These are phyloP conservation scores for Eidolon helvum DNA, from an alignment of 2,113 vertebrate genomes.

Conservation along the genomic window DNA sequence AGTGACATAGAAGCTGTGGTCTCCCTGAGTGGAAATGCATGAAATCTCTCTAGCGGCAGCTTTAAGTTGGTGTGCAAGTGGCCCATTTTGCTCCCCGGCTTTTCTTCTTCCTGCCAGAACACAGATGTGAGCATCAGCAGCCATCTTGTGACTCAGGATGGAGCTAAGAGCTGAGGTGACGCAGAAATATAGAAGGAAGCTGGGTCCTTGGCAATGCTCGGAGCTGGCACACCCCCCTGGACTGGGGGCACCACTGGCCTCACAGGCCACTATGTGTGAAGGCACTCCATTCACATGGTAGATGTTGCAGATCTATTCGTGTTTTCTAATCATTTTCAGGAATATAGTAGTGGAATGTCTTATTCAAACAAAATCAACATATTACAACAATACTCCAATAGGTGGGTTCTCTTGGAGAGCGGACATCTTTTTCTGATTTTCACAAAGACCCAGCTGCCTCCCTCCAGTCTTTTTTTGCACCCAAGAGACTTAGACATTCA, in stretches of 20 bases:
- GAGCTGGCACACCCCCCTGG: background rate
- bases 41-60: background rate
- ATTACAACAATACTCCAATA: background rate
- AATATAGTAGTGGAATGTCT: background rate
- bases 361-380: background rate
- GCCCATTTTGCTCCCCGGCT: background rate
- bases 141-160: background rate
- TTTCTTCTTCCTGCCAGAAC: background rate
- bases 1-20: background rate
- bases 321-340: background rate
- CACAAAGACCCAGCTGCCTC: background rate
- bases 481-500: background rate
- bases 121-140: background rate
- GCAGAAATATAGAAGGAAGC: background rate
- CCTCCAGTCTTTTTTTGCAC: background rate
- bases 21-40: background rate
- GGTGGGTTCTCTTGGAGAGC: background rate
- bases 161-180: background rate
- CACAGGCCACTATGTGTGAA: background rate
- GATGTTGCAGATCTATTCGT: too few species aligned
- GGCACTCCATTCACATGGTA: background rate
- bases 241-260: background rate
- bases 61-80: background rate
- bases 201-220: background rate
- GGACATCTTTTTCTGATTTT: background rate